Percentiles rank a stretch among this genome's conserved stretches.
These are phyloP conservation scores for Cyclophora punctaria DNA, from an alignment of 2,888 invertebrate genomes.

Conservation along the genomic window DNA sequence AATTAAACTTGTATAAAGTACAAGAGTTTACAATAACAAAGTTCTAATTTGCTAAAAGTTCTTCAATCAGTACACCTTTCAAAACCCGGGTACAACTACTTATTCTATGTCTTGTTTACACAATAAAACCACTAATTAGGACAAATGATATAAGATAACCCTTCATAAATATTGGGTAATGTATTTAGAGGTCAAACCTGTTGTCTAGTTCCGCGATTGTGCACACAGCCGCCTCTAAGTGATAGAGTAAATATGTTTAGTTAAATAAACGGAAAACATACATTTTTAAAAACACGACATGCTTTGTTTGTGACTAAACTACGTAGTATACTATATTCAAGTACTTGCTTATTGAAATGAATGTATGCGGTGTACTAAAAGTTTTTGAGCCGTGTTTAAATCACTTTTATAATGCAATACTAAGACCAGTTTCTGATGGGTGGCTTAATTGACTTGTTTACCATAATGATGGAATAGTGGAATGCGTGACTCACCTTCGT, in stretches of 20 bases:
- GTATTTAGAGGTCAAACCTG: slow-evolving; percentile 55
- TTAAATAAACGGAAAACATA: slow-evolving; percentile 22
- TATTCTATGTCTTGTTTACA: background rate
- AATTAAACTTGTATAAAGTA: too few species aligned
- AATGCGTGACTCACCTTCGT: slow-evolving; percentile 51
- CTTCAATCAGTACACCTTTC: too few species aligned
- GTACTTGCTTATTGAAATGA: too few species aligned
- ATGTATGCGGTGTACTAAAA: too few species aligned
- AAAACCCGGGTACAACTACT: too few species aligned
- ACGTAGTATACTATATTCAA: background rate
- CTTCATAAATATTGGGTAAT: slow-evolving; percentile 44
- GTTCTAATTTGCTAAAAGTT: too few species aligned
- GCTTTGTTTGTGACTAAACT: background rate
- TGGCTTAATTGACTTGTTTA: slow-evolving; percentile 59
- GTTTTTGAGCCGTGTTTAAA: too few species aligned
- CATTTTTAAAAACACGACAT: background rate
- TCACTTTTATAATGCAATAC: slow-evolving; percentile 7
- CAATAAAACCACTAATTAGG: slow-evolving; percentile 24
- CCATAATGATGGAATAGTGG: slow-evolving; percentile 19
- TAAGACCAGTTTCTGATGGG: slow-evolving; percentile 14
- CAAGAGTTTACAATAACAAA: too few species aligned
- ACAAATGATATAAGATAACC: slow-evolving; percentile 41
- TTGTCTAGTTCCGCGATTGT: slow-evolving; percentile 48
- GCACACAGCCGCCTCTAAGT: slow-evolving; percentile 33
- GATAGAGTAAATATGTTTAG: slow-evolving; percentile 34